A percentile compares a stretch with the other conserved stretches of the same genome.
These are phyloP conservation scores for Isoperla grammatica DNA, from an alignment of 2,888 invertebrate species.

Conservation along the genomic window DNA sequence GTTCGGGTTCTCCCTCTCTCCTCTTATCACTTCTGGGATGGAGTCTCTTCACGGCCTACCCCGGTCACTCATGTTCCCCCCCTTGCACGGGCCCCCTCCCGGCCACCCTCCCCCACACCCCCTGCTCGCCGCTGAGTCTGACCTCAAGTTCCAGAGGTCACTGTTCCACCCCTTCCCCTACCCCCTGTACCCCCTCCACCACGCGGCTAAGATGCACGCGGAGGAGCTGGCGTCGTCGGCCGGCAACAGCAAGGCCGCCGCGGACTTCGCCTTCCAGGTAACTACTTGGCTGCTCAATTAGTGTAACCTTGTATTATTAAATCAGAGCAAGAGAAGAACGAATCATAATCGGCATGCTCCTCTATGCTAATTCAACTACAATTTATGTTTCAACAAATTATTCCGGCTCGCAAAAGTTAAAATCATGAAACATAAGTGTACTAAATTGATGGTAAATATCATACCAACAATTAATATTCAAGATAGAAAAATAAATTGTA, in stretches of 20 bases:
- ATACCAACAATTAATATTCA: too few relatives aligned
- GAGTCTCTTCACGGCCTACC: constrained; percentile 40
- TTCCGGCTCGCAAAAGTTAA: too few relatives aligned
- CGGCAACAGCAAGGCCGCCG: constrained; percentile 46
- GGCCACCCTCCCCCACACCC: constrained; percentile 46
- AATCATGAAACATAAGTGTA: too few relatives aligned
- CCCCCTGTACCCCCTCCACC: constrained; percentile 59
- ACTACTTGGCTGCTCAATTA: neutral
- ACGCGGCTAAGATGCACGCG: constrained; percentile 30
- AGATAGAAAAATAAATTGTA: too few relatives aligned
- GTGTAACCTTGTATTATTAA: neutral
- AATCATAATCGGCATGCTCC: too few relatives aligned
- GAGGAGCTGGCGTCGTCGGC: constrained; percentile 32
- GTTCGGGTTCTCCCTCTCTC: constrained; percentile 55
- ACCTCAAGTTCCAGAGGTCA: constrained; percentile 60
- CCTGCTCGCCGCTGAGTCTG: constrained; percentile 44
- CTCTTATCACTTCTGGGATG: constrained; percentile 49
- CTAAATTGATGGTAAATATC: too few relatives aligned
- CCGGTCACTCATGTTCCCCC: constrained; percentile 44
- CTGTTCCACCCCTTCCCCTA: constrained; percentile 68
- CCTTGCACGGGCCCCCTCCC: constrained; percentile 46
- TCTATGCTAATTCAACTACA: neutral
- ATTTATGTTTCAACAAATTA: too few relatives aligned
- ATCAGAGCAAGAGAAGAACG: neutral
- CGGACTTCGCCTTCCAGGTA: constrained; percentile 57